Conservation (phyloP, 2,888 invertebrate genomes). For the Nemapogon koenigi region DNA sequence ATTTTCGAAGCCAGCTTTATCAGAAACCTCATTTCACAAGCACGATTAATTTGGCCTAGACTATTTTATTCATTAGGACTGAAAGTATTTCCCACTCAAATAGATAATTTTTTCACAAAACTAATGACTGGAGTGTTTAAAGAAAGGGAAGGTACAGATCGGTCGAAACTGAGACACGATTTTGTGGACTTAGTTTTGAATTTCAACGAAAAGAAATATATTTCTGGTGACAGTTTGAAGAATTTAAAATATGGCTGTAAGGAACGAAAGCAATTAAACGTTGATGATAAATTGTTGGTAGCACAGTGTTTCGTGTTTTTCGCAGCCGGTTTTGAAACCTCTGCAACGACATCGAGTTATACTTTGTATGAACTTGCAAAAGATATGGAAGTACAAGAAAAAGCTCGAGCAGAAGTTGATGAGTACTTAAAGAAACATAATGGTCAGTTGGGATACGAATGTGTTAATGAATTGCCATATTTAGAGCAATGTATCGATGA, state of each 20-base stretch:
- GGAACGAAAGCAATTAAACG: constrained; percentile 19
- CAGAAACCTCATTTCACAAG: constrained; percentile 23
- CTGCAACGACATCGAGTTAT: constrained; percentile 26
- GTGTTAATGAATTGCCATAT: constrained; percentile 27
- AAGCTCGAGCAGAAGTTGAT: constrained; percentile 28
- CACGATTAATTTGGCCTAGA: constrained; percentile 30
- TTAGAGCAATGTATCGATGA: constrained; percentile 32
- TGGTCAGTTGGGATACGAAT: constrained; percentile 26
- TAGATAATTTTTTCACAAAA: constrained; percentile 25
- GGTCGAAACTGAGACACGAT: constrained; percentile 28
- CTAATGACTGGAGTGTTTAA: constrained; percentile 26
- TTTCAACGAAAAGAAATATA: constrained; percentile 24
- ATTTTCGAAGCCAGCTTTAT: constrained; percentile 24
- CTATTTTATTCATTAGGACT: constrained; percentile 32
- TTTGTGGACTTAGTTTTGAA: constrained; percentile 34
- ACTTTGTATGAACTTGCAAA: constrained; percentile 33
- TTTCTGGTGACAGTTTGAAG: constrained; percentile 29
- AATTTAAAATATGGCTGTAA: constrained; percentile 19
- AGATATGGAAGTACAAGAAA: constrained; percentile 23
- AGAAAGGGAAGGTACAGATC: constrained; percentile 21
- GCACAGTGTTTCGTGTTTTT: constrained; percentile 57
- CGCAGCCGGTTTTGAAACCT: constrained; percentile 35
- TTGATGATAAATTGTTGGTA: constrained; percentile 34
- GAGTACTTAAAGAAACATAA: constrained; percentile 22
- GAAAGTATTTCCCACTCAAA: constrained; percentile 21